These are phyloP conservation scores for Drosophila guanche DNA, from an alignment of 1,140 invertebrate species.

Conservation along the genomic window DNA sequence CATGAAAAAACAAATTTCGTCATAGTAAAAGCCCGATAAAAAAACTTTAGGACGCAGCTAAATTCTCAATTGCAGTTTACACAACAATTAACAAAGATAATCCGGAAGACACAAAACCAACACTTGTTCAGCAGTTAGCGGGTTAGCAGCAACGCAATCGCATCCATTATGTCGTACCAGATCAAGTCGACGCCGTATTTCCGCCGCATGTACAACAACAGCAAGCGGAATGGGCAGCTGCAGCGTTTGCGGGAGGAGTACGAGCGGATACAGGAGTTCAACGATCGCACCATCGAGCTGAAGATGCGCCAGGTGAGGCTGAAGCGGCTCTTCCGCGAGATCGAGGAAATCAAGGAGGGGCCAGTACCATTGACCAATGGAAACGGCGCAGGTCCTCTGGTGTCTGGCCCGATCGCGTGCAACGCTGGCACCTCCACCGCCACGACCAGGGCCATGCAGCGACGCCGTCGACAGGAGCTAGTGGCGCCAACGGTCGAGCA, in stretches of 20 bases:
- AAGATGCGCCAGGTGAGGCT: slow-evolving; percentile 77
- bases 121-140: background rate
- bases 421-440: background rate
- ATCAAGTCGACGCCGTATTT: slow-evolving; percentile 75
- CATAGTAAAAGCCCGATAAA: background rate
- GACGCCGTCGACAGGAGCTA: slow-evolving; percentile 2
- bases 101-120: background rate
- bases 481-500: slow-evolving; percentile 17
- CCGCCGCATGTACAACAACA: slow-evolving; percentile 69
- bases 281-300: slow-evolving; percentile 74
- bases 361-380: background rate
- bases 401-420: slow-evolving; percentile 4
- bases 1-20: slow-evolving; percentile 28
- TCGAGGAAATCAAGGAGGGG: slow-evolving; percentile 70
- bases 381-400: background rate
- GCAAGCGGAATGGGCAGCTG: slow-evolving; percentile 70
- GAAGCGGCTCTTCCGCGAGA: slow-evolving; percentile 71
- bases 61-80: slow-evolving; percentile 34
- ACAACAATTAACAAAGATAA: background rate
- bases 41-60: slow-evolving; percentile 37
- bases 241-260: slow-evolving; percentile 73
- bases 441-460: background rate
- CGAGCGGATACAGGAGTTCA: slow-evolving; percentile 74
- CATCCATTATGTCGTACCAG: slow-evolving; percentile 64
- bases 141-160: background rate